Base-by-base conservation (phyloP, 2,113 vertebrate genomes). In the Megaceryle maxima region DNA sequence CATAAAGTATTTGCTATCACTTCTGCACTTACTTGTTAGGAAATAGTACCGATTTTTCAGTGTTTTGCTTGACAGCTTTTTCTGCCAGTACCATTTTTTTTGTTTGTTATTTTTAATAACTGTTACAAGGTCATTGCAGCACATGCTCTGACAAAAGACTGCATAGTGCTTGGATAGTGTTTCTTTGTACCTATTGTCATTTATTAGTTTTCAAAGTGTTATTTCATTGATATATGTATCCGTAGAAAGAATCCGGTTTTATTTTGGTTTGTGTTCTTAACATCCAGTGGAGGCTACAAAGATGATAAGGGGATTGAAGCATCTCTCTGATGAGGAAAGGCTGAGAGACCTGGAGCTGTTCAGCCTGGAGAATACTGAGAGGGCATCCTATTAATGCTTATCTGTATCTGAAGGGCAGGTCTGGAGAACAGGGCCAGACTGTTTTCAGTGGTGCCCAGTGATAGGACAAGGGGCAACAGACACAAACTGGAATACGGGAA, bases 51-150 rank as follows among this genome's bases (percentile, higher is more conserved):
- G 9, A 41, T 95, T 97, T 96, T 90, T 97, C 96, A 97, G 4
- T 87, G 96, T 91, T 97, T 94, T 57, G 93, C 95, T 95, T 93
- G 94, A 97, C 95, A 96, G 97, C 90, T 96, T 90, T 97, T 97
- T 95, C 96, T 96, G 97, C 95, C 82, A 63, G 77, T 83, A 96
- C 95, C 97, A 83, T 88, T 90, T 95, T 41, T 29, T 37, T 88
- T 50, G 56, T 80, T 89, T 59, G 77, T 94, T 87, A 68, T 91
- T 97, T 95, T 96, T 85, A 89, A 62, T 72, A 93, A 77, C 86
- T 44, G 62, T 88, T 96, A 90, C 95, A 93, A 96, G 95, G 96
- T 96, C 94, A 74, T 20, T 94, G 96, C 60, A n/a, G 78, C 87
- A 88, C 89, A 79, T 82, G 94, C 93, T 96, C 59, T 66, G 88